These are phyloP conservation scores for Myripristis murdjan DNA, from an alignment of 2,797 vertebrate genomes.

Conservation along the genomic window DNA sequence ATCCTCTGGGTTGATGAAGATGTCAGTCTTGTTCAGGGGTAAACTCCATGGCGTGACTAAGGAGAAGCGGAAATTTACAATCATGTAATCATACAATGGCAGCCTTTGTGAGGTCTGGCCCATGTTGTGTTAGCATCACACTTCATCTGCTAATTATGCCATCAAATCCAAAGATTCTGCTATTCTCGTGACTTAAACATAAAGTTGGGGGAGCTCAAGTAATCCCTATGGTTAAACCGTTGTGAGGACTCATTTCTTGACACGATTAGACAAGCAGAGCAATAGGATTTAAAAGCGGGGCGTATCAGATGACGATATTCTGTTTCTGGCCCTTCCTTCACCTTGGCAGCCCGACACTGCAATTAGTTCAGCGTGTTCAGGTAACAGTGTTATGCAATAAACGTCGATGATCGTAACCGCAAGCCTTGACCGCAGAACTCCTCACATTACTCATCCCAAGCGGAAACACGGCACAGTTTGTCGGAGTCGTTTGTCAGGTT, in stretches of 20 bases:
- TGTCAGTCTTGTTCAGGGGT: constrained; percentile 51
- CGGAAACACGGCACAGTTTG: constrained; percentile 54
- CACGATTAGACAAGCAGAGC: constrained; percentile 68
- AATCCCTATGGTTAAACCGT: constrained; percentile 70
- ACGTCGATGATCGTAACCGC: not conserved
- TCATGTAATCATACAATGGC: constrained; percentile 54
- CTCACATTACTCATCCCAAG: constrained; percentile 49
- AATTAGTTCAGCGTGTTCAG: constrained; percentile 31
- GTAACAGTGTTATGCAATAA: constrained; percentile 19
- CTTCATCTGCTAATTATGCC: constrained; percentile 75
- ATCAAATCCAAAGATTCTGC: constrained; percentile 61
- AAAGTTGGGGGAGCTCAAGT: constrained; percentile 42
- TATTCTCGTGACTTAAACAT: constrained; percentile 71
- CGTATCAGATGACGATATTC: constrained; percentile 62
- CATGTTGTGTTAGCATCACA: constrained; percentile 61
- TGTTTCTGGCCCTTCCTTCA: constrained; percentile 41
- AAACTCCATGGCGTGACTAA: constrained; percentile 65
- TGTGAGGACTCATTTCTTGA: constrained; percentile 75
- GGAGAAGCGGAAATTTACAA: constrained; percentile 50
- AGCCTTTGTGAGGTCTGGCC: constrained; percentile 62
- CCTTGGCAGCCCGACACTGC: constrained; percentile 33
- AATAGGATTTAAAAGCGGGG: constrained; percentile 65
- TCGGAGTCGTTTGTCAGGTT: constrained; percentile 52
- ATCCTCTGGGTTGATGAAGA: constrained; percentile 33
- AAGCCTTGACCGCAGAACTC: constrained; percentile 30